These are phyloP conservation scores for Clupea harengus DNA, from an alignment of 2,113 vertebrate species.

Conservation along the genomic window DNA sequence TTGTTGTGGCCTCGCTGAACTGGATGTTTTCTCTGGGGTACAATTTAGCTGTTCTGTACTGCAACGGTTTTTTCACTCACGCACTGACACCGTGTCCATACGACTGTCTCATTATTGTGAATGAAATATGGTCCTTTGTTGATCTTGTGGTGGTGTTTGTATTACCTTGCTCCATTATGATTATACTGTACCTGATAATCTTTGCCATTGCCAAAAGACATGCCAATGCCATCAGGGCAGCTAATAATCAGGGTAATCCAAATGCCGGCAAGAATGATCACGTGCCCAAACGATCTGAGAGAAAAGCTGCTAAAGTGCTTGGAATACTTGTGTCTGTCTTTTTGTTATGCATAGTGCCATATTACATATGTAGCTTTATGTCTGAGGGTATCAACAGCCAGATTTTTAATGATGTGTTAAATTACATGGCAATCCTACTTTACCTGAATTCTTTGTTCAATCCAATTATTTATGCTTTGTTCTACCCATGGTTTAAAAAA, in stretches of 20 bases:
- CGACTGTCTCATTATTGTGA: not conserved
- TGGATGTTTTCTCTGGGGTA: constrained; percentile 25
- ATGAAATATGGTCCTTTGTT: constrained; percentile 14
- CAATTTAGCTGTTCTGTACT: constrained; percentile 9
- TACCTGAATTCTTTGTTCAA: constrained; percentile 51
- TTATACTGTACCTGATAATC: constrained; percentile 17
- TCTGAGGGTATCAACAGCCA: not conserved
- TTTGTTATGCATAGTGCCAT: constrained; percentile 36
- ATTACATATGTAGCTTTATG: constrained; percentile 31
- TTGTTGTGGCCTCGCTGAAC: not conserved
- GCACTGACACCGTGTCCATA: too few relatives aligned
- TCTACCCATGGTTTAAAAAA: constrained; percentile 53
- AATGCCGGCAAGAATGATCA: not conserved
- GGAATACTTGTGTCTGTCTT: constrained; percentile 43
- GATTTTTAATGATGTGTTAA: not conserved
- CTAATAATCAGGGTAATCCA: not conserved
- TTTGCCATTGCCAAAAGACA: constrained; percentile 32
- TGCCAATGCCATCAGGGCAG: not conserved
- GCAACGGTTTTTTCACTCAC: too few relatives aligned
- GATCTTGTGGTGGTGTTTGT: constrained; percentile 20
- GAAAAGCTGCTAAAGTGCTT: not conserved
- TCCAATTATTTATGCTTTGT: constrained; percentile 54
- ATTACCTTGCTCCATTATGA: constrained; percentile 3
- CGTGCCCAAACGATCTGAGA: not conserved
- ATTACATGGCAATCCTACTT: not conserved